phyloP scores from a whole-genome alignment of 2,797 vertebrate species.

The Mareca strepera region DNA sequence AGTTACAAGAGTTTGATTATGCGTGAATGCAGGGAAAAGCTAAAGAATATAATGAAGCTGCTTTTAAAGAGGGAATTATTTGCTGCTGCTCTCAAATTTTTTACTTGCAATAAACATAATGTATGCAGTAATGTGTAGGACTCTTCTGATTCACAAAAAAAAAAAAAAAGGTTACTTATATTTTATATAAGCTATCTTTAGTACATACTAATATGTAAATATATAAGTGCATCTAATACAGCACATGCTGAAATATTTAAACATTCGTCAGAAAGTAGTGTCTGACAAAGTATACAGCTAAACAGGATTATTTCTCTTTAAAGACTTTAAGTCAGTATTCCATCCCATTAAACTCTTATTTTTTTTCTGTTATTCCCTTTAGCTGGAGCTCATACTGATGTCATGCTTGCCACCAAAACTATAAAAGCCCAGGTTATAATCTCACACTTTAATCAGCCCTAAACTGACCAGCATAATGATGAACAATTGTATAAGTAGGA shows the following conservation, averaged over 20 bases:
- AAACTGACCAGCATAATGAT: conserved; percentile 81
- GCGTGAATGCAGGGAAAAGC: background rate
- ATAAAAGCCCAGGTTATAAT: conserved; percentile 67
- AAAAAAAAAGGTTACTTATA: background rate
- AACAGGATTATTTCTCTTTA: conserved; percentile 22
- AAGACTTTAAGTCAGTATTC: background rate
- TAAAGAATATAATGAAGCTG: background rate
- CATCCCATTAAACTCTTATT: background rate
- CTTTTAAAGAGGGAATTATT: background rate
- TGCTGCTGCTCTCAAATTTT: background rate
- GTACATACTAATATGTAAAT: background rate
- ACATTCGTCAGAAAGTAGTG: background rate
- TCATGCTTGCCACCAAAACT: background rate
- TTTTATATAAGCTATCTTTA: background rate
- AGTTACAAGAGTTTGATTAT: background rate
- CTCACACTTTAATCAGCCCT: conserved; percentile 76
- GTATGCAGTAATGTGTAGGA: background rate
- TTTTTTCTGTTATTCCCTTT: background rate
- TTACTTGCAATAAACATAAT: background rate
- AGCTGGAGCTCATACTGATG: background rate
- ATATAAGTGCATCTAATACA: background rate
- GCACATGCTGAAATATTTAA: conserved; percentile 1
- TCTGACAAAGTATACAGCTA: background rate
- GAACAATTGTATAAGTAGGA: conserved; percentile 84
- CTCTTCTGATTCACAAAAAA: background rate